These are phyloP conservation scores for Mobula hypostoma DNA, from an alignment of 2,113 vertebrate species.

Conservation along the genomic window DNA sequence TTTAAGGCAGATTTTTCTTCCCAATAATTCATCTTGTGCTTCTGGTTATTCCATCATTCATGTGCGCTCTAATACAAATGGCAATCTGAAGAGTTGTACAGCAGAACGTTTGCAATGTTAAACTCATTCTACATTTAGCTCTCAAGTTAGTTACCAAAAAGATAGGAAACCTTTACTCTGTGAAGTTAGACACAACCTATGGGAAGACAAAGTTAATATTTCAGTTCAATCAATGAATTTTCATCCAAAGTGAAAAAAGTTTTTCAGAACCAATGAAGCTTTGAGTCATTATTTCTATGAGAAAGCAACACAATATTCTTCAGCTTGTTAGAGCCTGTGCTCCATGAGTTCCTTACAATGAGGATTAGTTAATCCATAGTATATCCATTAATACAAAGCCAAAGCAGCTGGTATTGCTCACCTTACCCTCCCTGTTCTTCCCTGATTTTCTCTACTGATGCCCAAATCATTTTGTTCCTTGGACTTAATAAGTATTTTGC, in stretches of 20 bases:
- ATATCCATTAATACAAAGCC: background rate
- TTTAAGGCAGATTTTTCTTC: background rate
- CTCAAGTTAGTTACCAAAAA: no score
- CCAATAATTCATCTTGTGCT: background rate
- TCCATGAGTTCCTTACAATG: background rate
- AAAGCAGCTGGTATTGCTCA: background rate
- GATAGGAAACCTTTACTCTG: no score
- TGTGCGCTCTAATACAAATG: no score
- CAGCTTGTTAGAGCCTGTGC: background rate
- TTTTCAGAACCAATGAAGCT: background rate
- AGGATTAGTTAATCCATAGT: background rate
- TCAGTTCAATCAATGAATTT: background rate
- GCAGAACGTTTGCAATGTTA: no score
- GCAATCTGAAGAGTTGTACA: no score
- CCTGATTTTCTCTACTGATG: no score
- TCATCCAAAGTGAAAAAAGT: background rate
- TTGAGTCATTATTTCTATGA: background rate
- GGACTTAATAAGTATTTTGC: no score
- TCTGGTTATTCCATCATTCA: background rate
- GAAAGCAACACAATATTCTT: background rate
- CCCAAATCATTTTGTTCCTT: no score
- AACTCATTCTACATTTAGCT: no score
- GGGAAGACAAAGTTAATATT: no score
- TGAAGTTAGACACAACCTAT: no score
- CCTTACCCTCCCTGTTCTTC: no score